phyloP scores from a whole-genome alignment of 2,113 vertebrate genomes.

The Cynopterus brachyotis region DNA sequence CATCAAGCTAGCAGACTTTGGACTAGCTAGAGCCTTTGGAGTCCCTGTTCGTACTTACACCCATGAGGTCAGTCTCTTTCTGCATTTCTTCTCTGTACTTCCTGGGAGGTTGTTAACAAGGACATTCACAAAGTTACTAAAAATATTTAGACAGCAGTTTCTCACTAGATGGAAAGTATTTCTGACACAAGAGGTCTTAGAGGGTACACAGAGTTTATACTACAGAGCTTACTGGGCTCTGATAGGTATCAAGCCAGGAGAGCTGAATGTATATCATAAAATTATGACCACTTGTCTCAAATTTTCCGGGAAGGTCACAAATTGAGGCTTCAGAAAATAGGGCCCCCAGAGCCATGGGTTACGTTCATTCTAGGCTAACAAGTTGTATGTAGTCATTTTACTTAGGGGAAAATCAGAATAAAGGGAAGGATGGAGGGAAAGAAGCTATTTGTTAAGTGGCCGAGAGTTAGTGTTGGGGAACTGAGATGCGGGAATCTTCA shows the following conservation, averaged over 20 bases:
- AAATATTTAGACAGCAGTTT: constrained; percentile 32
- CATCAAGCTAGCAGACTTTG: constrained; percentile 98
- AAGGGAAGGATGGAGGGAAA: background rate
- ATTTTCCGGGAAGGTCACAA: constrained; percentile 28
- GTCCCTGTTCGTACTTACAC: constrained; percentile 97
- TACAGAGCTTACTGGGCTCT: background rate
- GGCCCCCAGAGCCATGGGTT: background rate
- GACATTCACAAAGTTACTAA: constrained; percentile 34
- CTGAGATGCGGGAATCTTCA: background rate
- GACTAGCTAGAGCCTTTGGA: constrained; percentile 94
- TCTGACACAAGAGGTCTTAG: constrained; percentile 16
- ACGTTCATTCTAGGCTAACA: background rate
- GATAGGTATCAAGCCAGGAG: background rate
- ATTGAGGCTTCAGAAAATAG: background rate
- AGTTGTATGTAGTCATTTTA: background rate
- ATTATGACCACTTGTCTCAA: constrained; percentile 16
- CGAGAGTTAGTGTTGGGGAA: background rate
- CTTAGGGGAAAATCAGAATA: background rate
- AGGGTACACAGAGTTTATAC: background rate
- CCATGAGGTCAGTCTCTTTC: constrained; percentile 87
- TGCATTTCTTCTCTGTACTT: constrained; percentile 14
- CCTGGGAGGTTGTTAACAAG: background rate
- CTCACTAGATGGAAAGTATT: constrained; percentile 6
- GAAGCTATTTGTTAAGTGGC: background rate
- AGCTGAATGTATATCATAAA: background rate